Conservation (phyloP, 2,797 vertebrate genomes). For the Phataginus tetradactyla region DNA sequence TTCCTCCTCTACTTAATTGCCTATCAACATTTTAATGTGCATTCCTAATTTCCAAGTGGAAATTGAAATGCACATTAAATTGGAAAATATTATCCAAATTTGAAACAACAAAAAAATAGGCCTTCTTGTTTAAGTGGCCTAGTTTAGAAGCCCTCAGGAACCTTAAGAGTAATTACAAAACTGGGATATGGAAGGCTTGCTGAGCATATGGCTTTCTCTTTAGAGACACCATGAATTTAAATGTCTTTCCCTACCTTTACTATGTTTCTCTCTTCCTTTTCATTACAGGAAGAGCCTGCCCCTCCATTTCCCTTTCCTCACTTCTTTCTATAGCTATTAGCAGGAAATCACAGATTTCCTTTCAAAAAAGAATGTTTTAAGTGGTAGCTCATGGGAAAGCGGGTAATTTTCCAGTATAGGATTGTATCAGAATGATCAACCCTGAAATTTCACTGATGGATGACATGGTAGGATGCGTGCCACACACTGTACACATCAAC, state of each 20-base stretch:
- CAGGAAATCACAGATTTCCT: conserved; percentile 62
- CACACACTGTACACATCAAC: background rate
- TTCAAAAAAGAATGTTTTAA: conserved; percentile 66
- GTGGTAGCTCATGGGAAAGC: conserved; percentile 58
- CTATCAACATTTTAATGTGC: background rate
- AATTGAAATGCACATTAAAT: too few species aligned
- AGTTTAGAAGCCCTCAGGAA: conserved; percentile 33
- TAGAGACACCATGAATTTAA: conserved; percentile 52
- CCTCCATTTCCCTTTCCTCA: background rate
- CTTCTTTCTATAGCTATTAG: conserved; percentile 54
- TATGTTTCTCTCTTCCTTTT: conserved; percentile 16
- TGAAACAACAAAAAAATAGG: background rate
- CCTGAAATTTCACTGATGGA: background rate
- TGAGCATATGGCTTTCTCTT: conserved; percentile 21
- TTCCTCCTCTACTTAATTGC: background rate
- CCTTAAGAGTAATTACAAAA: background rate
- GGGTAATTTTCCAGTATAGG: background rate
- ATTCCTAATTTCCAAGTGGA: background rate
- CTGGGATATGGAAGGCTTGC: background rate
- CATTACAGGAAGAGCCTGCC: background rate
- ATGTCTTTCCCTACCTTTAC: conserved; percentile 63
- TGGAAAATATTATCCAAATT: background rate
- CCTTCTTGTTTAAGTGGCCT: background rate
- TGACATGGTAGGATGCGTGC: background rate
- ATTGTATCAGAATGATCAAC: background rate